Base-by-base conservation (phyloP, 2,113 vertebrate species). In the Shinisaurus crocodilurus region DNA sequence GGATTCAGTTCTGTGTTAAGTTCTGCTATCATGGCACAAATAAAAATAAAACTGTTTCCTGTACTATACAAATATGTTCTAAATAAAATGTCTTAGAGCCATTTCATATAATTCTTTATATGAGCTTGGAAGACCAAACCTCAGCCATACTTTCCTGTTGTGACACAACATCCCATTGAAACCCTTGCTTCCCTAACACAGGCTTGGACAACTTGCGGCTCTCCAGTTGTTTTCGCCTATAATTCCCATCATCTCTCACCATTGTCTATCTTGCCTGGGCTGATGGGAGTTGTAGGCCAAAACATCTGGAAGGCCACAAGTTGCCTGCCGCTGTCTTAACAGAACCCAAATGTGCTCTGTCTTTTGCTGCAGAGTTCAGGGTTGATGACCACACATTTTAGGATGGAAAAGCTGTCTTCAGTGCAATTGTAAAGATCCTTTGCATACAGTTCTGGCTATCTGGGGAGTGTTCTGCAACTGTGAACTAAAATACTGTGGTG, bases 61-160 rank as follows among this genome's bases (percentile, higher is more conserved):
- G 43, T 10, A 67, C 0, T 54, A 1, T 75, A 37, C 63, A 90
- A 0, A 0, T 83, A 77, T n/a, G 50, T 12, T 63, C 0, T 70
- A 86, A n/a, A 87, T 82, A 34, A 3, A 91, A 0, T n/a, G 82
- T 29, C 18, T 81, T 70, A 54, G 60, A 81, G 34, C 34, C 57
- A 70, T 80, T 81, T 70, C n/a, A 48, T 88, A 43, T 37, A 81
- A 54, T 81, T 43, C 27, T 54, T 50, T 43, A n/a, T 67, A 45
- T 48, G 40, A 12, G 40, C 27, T 50, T 50, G 34, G 5, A 57
- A 69, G n/a, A 37, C 10, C 16, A 70, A 54, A 13, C 43, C 50
- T 80, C 32, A 79, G 27, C 37, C 32, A n/a, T 43, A 57, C 5
- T 82, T 60, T 82, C n/a, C 23, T 40, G 20, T 37, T 63, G 81